A percentile compares a stretch with the other conserved stretches of the same genome.
phyloP scores from a whole-genome alignment of 2,888 invertebrate species.

The Platypus cylindrus region DNA sequence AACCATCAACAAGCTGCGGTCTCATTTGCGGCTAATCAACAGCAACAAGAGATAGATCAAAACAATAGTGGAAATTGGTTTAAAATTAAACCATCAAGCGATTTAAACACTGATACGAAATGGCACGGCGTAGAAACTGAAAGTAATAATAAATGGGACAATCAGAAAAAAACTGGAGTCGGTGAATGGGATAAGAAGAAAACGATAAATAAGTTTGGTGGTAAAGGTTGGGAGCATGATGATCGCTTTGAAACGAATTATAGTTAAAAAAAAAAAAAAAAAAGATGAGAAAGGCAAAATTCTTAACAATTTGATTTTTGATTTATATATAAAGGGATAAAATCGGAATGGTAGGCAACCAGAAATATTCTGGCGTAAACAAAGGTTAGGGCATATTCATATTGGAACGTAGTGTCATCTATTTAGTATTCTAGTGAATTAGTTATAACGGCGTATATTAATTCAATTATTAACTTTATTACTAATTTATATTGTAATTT shows the following conservation, averaged over 20 bases:
- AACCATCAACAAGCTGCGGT: slow-evolving; percentile 11
- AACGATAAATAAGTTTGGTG: slow-evolving; percentile 7
- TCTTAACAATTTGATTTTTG: too few species aligned
- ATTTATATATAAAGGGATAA: too few species aligned
- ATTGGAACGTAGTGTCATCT: too few species aligned
- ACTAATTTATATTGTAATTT: too few species aligned
- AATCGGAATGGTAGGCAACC: too few species aligned
- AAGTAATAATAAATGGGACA: slow-evolving; percentile 7
- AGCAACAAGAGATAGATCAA: slow-evolving; percentile 12
- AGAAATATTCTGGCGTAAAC: too few species aligned
- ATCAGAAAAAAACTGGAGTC: slow-evolving; percentile 10
- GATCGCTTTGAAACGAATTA: slow-evolving; percentile 34
- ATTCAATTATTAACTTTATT: too few species aligned
- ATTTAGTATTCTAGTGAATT: too few species aligned
- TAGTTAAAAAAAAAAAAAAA: slow-evolving; percentile 20
- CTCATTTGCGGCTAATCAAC: slow-evolving; percentile 16
- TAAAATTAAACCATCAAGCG: slow-evolving; percentile 21
- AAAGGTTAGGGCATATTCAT: too few species aligned
- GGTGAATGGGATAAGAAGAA: slow-evolving; percentile 16
- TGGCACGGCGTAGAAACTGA: too few species aligned
- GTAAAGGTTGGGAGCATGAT: slow-evolving; percentile 33
- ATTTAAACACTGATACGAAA: slow-evolving; percentile 19
- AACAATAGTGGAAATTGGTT: slow-evolving; percentile 10
- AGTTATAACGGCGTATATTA: too few species aligned
- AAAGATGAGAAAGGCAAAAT: too few species aligned